A percentile compares a stretch with the other conserved stretches of the same genome.
Conservation (phyloP, 2,888 invertebrate genomes). For the Agrotis segetum region DNA sequence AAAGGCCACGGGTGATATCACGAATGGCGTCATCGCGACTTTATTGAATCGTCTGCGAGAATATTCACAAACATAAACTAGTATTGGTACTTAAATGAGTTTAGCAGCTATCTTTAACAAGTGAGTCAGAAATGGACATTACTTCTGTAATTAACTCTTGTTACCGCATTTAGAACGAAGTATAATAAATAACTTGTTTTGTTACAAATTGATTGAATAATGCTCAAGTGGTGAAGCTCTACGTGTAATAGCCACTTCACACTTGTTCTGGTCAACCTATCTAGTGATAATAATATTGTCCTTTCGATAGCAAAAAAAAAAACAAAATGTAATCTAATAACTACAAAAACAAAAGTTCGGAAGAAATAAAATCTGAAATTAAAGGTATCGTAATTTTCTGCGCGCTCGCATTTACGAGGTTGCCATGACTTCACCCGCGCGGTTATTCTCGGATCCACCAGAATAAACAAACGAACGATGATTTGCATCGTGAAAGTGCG, state of each 20-base stretch:
- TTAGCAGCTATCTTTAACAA: constrained; percentile 42
- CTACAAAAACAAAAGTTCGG: not conserved
- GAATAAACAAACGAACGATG: constrained; percentile 68
- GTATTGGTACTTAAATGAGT: constrained; percentile 32
- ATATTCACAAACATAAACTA: constrained; percentile 33
- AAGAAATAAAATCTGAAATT: constrained; percentile 15
- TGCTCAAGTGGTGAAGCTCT: not conserved
- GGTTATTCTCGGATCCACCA: constrained; percentile 72
- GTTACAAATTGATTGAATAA: constrained; percentile 39
- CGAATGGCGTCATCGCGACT: constrained; percentile 55
- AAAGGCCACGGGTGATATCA: constrained; percentile 65
- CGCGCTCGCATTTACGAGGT: constrained; percentile 64
- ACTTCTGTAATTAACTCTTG: constrained; percentile 49
- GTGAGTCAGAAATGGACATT: constrained; percentile 42
- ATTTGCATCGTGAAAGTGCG: constrained; percentile 56
- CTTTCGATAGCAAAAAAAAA: not conserved
- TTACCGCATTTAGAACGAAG: constrained; percentile 45
- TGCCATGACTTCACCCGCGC: constrained; percentile 71
- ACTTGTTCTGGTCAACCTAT: not conserved
- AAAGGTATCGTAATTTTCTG: constrained; percentile 56
- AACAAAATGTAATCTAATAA: not conserved
- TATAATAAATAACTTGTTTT: constrained; percentile 20
- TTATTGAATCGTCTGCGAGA: constrained; percentile 51
- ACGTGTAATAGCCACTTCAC: not conserved
- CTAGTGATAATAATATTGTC: not conserved